phyloP scores from a whole-genome alignment of 2,888 invertebrate genomes.

The Scaptodrosophila latifasciaeformis region DNA sequence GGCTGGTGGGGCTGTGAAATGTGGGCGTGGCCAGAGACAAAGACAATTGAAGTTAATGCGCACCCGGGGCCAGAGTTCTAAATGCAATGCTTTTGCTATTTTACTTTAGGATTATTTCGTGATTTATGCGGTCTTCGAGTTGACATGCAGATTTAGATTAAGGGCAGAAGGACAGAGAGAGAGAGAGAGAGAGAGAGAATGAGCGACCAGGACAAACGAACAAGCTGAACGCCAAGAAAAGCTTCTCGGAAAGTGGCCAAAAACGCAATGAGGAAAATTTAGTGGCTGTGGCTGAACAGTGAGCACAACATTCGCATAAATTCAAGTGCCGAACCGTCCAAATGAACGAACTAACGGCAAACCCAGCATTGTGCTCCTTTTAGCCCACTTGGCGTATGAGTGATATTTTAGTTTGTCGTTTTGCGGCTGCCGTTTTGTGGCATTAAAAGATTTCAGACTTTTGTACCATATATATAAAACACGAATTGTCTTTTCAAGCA shows the following conservation, averaged over 20 bases:
- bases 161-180: constrained; percentile 36
- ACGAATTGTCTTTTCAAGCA: constrained; percentile 68
- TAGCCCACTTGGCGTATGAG: constrained; percentile 52
- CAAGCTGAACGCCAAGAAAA: constrained; percentile 27
- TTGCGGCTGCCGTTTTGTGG: constrained; percentile 49
- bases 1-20: constrained; percentile 11
- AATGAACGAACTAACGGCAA: too few relatives aligned
- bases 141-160: constrained; percentile 74
- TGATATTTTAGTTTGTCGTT: constrained; percentile 60
- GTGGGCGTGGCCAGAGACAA: constrained; percentile 43
- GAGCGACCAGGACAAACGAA: neutral
- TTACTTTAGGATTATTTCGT: constrained; percentile 72
- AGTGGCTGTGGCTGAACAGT: constrained; percentile 18
- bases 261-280: constrained; percentile 34
- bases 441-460: constrained; percentile 57
- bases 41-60: constrained; percentile 33
- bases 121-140: constrained; percentile 73
- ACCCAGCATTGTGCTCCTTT: too few relatives aligned
- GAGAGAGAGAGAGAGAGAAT: neutral
- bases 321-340: constrained; percentile 23
- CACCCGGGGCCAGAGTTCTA: constrained; percentile 1
- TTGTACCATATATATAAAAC: constrained; percentile 38
- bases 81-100: constrained; percentile 51
- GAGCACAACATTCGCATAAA: constrained; percentile 47
- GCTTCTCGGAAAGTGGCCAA: constrained; percentile 22